These are phyloP conservation scores for Tipula confusa DNA, from an alignment of 2,888 invertebrate genomes.

Conservation along the genomic window DNA sequence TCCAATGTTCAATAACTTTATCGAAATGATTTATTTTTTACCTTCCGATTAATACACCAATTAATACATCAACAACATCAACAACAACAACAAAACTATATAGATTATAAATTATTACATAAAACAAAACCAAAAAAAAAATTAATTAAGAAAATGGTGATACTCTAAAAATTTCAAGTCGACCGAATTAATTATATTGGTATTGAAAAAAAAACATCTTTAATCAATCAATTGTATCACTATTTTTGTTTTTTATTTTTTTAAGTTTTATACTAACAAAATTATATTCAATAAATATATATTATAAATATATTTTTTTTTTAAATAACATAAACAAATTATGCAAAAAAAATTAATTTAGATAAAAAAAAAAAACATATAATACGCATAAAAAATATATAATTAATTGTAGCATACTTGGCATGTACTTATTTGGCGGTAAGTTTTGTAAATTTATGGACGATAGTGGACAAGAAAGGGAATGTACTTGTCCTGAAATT, in stretches of 20 bases:
- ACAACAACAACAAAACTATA: slow-evolving; percentile 32
- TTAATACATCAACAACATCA: slow-evolving; percentile 36
- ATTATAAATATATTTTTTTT: neutral
- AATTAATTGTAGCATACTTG: slow-evolving; percentile 74
- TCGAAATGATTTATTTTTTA: slow-evolving; percentile 29
- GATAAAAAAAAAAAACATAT: slow-evolving; percentile 14
- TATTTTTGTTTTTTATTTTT: neutral
- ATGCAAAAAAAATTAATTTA: neutral
- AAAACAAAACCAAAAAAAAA: neutral
- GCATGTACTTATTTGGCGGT: slow-evolving; percentile 99
- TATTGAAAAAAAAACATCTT: no score
- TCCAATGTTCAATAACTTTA: slow-evolving; percentile 27
- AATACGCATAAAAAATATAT: slow-evolving; percentile 21
- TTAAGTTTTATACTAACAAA: slow-evolving; percentile 12
- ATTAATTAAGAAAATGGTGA: slow-evolving; percentile 6
- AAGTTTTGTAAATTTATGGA: slow-evolving; percentile 98
- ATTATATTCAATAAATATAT: neutral
- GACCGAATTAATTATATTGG: no score
- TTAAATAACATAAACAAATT: neutral
- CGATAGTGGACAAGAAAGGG: slow-evolving; percentile 69
- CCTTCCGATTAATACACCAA: slow-evolving; percentile 41
- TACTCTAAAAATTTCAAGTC: neutral
- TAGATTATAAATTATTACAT: neutral
- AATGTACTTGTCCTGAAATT: slow-evolving; percentile 92
- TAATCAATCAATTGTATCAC: neutral